Evolutionary conservation across 1,140 invertebrate species (phyloP).

Genomic region (Eriosoma lanigerum): DNA sequence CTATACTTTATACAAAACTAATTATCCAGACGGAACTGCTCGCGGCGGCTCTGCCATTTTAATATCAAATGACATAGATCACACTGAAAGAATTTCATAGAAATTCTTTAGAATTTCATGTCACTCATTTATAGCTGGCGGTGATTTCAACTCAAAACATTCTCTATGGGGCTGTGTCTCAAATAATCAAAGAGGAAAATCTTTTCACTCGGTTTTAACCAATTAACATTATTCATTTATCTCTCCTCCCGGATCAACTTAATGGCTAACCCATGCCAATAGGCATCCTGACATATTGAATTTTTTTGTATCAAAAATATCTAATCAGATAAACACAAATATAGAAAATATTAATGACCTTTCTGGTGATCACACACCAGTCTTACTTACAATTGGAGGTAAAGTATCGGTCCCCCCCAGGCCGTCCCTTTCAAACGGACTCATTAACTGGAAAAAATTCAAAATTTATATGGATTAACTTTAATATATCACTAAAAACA

Average conservation of each 20-base stretch:
- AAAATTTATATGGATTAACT: background rate
- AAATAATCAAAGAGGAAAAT: background rate
- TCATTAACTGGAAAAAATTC: background rate
- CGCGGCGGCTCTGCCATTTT: background rate
- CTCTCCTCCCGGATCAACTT: too few relatives aligned
- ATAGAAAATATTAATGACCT: background rate
- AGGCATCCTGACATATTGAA: too few relatives aligned
- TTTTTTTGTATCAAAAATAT: background rate
- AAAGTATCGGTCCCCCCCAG: background rate
- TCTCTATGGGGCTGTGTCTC: background rate
- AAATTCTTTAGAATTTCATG: background rate
- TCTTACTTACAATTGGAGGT: background rate
- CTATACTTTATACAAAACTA: background rate
- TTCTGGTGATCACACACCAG: background rate
- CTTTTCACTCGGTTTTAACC: too few relatives aligned
- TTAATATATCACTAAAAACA: too few relatives aligned
- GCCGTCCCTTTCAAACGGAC: background rate
- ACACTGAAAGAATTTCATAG: background rate
- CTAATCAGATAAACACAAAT: background rate
- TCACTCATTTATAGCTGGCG: background rate
- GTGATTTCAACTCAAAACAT: background rate
- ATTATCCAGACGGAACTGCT: constrained; percentile 1
- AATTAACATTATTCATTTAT: too few relatives aligned
- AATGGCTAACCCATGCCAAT: too few relatives aligned
- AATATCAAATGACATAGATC: constrained; percentile 10